Conservation (phyloP, 1,140 invertebrate genomes). For the Atta cephalotes region DNA sequence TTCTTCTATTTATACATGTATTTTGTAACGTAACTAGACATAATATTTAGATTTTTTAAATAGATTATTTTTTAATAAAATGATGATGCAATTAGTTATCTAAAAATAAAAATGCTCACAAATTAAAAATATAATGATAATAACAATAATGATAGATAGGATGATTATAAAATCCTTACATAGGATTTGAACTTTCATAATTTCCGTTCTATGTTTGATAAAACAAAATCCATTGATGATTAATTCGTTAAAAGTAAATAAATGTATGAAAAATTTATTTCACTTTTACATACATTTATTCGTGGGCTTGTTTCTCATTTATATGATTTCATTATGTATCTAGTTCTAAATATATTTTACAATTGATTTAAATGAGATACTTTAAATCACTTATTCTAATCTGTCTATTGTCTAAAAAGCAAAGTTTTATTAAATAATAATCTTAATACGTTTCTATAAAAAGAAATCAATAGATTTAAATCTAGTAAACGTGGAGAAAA, state of each 20-base stretch:
- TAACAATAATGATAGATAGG: not conserved
- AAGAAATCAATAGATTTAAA: not conserved
- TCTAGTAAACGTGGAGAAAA: not conserved
- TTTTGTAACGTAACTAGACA: not conserved
- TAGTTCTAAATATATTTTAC: not conserved
- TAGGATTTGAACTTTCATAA: not conserved
- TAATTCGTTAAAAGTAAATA: not conserved
- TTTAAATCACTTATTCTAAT: not conserved
- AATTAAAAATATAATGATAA: not conserved
- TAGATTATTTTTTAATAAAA: not conserved
- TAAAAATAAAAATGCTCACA: constrained; percentile 2
- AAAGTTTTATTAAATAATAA: not conserved
- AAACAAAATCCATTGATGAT: too few relatives aligned
- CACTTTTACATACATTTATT: not conserved
- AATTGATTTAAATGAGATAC: not conserved
- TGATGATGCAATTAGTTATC: not conserved
- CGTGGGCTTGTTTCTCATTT: not conserved
- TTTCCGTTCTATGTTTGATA: not conserved
- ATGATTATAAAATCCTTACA: not conserved
- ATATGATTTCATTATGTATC: not conserved
- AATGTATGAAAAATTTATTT: not conserved
- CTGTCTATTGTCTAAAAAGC: not conserved
- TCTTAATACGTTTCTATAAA: not conserved
- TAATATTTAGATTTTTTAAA: too few relatives aligned
- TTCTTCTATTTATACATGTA: not conserved